Base-by-base conservation (phyloP, 2,797 vertebrate genomes). In the Periparus ater region DNA sequence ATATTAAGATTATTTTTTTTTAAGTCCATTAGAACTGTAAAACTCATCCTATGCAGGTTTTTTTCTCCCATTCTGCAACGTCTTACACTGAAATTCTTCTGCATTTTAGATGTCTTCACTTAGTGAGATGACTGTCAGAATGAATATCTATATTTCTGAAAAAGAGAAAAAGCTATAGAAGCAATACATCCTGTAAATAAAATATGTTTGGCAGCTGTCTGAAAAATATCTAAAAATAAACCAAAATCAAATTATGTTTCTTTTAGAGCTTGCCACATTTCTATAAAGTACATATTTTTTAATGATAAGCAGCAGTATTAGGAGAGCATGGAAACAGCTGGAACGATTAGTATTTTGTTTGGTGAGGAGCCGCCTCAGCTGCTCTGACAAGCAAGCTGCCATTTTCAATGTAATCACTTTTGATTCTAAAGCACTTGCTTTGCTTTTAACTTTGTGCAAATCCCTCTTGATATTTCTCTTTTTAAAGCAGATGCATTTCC, bases 371-470 rank as follows among this genome's bases (percentile, higher is more conserved):
- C 0, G 4, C 48, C 75, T 90, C 90, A 85, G 93, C 85, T 93
- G 84, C 89, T 80, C 75, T 84, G 86, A 87, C 73, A 77, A 91
- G 80, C 61, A 77, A 57, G 62, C 90, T 96, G 95, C 91, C 89
- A 73, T 96, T 97, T 95, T 91, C 84, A 34, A 32, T 91, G 87
- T 77, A 94, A 96, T 89, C 91, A 88, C 61, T 87, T 81, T 11
- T 83, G 88, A 91, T 93, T 96, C 63, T 91, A 74, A 94, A 95
- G 91, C 92, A 62, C 42, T 96, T 90, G 78, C 74, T 92, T 91
- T 66, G 91, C 88, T 97, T 97, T 96, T 94, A 96, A 95, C 77
- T 94, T 95, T 58, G 70, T 80, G 66, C 71, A 96, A 89, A 96
- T 93, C 93, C 95, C 95, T 91, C 76, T 55, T 94, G 96, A 84